Percentiles rank a stretch among this genome's conserved stretches.
These are phyloP conservation scores for Montipora cactus DNA, from an alignment of 64 coral and sea anemone genomes.

Conservation along the genomic window DNA sequence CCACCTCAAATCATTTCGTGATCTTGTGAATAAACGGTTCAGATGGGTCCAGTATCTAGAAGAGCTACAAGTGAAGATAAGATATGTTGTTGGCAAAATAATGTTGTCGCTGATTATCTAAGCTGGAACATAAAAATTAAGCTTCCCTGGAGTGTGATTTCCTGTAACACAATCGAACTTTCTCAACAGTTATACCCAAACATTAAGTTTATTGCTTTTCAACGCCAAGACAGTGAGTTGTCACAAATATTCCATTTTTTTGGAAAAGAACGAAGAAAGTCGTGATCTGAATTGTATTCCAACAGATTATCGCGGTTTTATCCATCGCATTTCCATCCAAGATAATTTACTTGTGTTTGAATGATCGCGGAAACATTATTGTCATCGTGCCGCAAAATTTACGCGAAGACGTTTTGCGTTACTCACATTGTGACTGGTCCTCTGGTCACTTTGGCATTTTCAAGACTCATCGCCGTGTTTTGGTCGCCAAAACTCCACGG, in stretches of 20 bases:
- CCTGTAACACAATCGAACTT: no score
- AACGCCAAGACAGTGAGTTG: constrained; percentile 8
- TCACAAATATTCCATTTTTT: not conserved
- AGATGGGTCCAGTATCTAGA: no score
- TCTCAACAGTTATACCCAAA: no score
- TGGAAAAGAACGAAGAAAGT: not conserved
- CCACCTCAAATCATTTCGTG: no score
- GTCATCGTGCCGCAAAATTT: constrained; percentile 10
- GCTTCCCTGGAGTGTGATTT: no score
- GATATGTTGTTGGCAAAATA: no score
- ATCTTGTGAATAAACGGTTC: no score
- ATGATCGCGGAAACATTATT: constrained; percentile 17
- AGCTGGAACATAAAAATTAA: no score
- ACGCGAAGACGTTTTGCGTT: constrained; percentile 7
- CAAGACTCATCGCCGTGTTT: constrained; percentile 21
- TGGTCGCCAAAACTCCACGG: constrained; percentile 39
- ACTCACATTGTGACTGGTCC: constrained; percentile 35
- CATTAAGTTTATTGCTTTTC: not conserved
- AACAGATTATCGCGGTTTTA: not conserved
- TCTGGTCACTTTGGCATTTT: constrained; percentile 18
- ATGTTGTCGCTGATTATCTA: no score
- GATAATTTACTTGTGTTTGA: constrained; percentile 4
- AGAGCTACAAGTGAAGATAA: no score
- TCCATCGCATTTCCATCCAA: not conserved
- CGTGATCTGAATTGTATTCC: not conserved